Conservation (phyloP, 2,113 vertebrate species). For the Maccullochella peelii region DNA sequence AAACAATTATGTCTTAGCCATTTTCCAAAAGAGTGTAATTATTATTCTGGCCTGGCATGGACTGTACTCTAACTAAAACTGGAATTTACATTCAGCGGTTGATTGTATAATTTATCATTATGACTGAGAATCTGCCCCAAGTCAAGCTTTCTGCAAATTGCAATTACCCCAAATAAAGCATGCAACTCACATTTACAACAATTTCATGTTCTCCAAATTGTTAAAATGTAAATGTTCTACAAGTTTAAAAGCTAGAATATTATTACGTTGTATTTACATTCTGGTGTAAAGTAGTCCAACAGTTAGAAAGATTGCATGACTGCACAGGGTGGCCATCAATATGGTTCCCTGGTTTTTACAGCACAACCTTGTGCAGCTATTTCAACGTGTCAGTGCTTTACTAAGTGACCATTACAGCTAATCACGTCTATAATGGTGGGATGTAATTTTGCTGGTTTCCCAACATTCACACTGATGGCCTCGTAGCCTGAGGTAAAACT, state of each 20-base stretch:
- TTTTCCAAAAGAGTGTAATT: constrained; percentile 19
- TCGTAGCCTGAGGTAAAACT: constrained; percentile 45
- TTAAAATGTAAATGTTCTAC: not conserved
- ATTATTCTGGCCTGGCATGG: constrained; percentile 8
- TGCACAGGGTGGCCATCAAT: constrained; percentile 22
- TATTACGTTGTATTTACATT: constrained; percentile 13
- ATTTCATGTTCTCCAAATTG: not conserved
- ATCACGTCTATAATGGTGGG: constrained; percentile 58
- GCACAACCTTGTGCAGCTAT: constrained; percentile 41
- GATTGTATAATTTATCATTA: constrained; percentile 33
- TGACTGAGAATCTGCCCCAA: constrained; percentile 28
- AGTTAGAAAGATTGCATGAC: constrained; percentile 21
- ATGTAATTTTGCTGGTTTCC: constrained; percentile 60
- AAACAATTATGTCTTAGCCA: constrained; percentile 11
- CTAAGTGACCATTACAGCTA: constrained; percentile 72
- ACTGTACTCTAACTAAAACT: constrained; percentile 10
- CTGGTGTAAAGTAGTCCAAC: not conserved
- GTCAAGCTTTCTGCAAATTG: constrained; percentile 23
- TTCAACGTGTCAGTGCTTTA: constrained; percentile 57
- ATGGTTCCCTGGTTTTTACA: constrained; percentile 37
- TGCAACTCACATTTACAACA: constrained; percentile 17
- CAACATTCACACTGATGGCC: constrained; percentile 30
- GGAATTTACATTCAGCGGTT: constrained; percentile 22
- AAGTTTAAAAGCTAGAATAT: constrained; percentile 8
- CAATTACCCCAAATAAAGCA: constrained; percentile 38